Conservation (phyloP, 1,140 invertebrate species). For the Papilio dardanus region DNA sequence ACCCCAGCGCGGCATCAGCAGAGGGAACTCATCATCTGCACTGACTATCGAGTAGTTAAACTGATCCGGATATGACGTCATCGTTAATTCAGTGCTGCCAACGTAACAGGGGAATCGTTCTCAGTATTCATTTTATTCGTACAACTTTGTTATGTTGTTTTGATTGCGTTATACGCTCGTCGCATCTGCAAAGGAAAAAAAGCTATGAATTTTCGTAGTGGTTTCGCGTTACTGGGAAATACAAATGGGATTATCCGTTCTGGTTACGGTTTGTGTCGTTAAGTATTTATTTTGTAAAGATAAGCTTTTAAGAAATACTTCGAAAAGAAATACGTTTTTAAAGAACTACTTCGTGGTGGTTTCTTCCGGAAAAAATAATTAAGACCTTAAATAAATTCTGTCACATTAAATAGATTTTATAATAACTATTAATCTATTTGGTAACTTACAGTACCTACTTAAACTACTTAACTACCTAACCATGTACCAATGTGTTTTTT, state of each 20-base stretch:
- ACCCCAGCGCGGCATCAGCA: constrained; percentile 80
- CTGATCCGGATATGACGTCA: constrained; percentile 60
- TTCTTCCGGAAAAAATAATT: too few species aligned
- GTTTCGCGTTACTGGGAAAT: not conserved
- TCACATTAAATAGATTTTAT: too few species aligned
- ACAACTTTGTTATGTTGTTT: not conserved
- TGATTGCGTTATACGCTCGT: not conserved
- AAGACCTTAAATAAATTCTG: too few species aligned
- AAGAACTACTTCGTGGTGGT: too few species aligned
- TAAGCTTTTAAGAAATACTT: too few species aligned
- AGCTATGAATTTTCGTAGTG: not conserved
- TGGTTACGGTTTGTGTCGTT: not conserved
- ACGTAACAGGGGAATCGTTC: constrained; percentile 3
- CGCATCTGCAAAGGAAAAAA: constrained; percentile 15
- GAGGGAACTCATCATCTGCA: constrained; percentile 64
- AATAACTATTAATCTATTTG: too few species aligned
- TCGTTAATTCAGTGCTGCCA: constrained; percentile 40
- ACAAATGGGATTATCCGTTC: not conserved
- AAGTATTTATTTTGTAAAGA: too few species aligned
- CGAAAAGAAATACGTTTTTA: too few species aligned
- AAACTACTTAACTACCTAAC: too few species aligned
- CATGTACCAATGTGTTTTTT: too few species aligned
- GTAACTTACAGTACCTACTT: too few species aligned
- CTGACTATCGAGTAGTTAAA: constrained; percentile 64
- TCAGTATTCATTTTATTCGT: not conserved